A percentile compares a stretch with the other conserved stretches of the same genome.
These are phyloP conservation scores for Sternarchorhynchus goeldii DNA, from an alignment of 2,797 vertebrate species.

Conservation along the genomic window DNA sequence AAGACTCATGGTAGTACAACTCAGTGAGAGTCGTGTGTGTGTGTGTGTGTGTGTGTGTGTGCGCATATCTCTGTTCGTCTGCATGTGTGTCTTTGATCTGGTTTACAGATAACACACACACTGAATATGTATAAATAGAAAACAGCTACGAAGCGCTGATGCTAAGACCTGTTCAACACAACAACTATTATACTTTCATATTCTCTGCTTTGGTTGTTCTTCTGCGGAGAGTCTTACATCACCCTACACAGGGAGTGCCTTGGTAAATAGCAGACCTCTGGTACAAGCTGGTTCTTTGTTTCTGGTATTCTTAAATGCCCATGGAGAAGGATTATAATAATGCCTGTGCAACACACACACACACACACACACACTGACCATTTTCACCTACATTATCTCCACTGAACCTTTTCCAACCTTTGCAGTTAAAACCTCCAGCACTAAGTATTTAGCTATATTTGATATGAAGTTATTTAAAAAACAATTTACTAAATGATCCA, in stretches of 20 bases:
- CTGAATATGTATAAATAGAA: neutral
- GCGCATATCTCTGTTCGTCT: neutral
- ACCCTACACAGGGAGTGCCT: slow-evolving; percentile 10
- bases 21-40: slow-evolving; percentile 37
- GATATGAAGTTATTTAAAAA: neutral
- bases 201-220: neutral
- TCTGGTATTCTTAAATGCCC: neutral
- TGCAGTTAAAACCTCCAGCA: neutral
- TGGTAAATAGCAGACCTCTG: slow-evolving; percentile 30
- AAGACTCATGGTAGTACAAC: slow-evolving; percentile 25
- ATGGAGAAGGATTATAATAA: neutral
- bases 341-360: neutral
- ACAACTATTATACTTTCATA: neutral
- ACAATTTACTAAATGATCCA: too few species aligned
- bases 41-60: slow-evolving; percentile 9
- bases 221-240: neutral
- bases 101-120: slow-evolving; percentile 3
- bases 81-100: neutral
- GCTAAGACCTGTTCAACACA: too few species aligned
- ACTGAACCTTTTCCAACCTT: neutral
- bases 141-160: neutral
- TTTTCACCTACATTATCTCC: neutral
- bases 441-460: neutral
- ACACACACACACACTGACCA: neutral
- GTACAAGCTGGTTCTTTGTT: slow-evolving; percentile 25